Conservation (phyloP, 2,888 invertebrate species). For the Nephrotoma guestfalica region DNA sequence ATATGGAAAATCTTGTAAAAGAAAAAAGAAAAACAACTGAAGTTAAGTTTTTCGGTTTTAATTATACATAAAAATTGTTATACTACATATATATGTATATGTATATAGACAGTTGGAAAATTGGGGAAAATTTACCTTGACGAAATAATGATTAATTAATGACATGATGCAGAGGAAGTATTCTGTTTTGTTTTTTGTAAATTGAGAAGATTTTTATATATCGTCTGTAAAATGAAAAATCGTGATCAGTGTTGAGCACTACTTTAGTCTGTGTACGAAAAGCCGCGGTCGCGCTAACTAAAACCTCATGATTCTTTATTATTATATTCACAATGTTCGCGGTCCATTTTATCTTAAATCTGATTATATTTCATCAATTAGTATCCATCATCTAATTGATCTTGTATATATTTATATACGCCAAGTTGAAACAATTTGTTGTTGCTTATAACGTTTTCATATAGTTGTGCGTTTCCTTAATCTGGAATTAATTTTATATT, state of each 20-base stretch:
- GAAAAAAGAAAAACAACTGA: background rate
- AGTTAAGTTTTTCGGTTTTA: background rate
- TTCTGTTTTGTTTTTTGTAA: background rate
- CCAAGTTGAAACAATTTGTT: background rate
- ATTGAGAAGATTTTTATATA: background rate
- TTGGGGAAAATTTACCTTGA: background rate
- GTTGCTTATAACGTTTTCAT: background rate
- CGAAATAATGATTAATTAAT: background rate
- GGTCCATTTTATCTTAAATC: background rate
- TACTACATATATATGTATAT: background rate
- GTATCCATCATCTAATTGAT: background rate
- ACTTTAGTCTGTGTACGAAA: background rate
- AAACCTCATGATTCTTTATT: background rate
- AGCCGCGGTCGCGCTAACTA: background rate
- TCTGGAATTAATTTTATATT: background rate
- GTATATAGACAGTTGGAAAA: background rate
- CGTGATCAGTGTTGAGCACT: background rate
- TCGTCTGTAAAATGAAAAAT: background rate
- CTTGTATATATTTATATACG: background rate
- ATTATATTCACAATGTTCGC: background rate
- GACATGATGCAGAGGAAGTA: background rate
- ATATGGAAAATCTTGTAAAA: background rate
- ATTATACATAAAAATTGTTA: background rate
- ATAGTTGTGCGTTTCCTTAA: background rate
- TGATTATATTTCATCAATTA: background rate